Percentiles rank a stretch among this genome's conserved stretches.
Evolutionary conservation across 2,797 vertebrate genomes (phyloP).

Genomic region (Lophotriccus pileatus): DNA sequence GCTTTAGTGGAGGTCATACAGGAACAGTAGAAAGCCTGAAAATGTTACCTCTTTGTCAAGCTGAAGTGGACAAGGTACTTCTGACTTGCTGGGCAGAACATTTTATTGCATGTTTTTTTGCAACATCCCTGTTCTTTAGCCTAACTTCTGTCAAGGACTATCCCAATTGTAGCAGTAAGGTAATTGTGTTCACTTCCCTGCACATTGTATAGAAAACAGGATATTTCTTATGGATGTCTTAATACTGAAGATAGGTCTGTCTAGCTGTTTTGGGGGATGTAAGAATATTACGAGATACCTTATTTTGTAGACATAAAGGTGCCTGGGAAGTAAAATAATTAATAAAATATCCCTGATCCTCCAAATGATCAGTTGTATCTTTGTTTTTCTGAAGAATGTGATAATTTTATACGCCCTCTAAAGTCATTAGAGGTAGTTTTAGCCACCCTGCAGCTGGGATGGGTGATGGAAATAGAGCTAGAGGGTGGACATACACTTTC

Average conservation of each 20-base stretch:
- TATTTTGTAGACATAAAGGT: neutral
- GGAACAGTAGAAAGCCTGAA: slow-evolving; percentile 11
- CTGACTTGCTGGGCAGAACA: neutral
- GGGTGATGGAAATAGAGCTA: neutral
- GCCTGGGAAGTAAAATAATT: neutral
- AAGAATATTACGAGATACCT: neutral
- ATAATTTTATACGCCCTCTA: neutral
- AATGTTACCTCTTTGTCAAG: neutral
- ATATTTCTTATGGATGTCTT: neutral
- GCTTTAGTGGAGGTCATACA: neutral
- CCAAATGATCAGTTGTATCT: neutral
- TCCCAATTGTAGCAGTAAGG: neutral
- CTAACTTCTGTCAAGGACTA: neutral
- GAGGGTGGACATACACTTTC: neutral
- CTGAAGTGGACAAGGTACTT: neutral
- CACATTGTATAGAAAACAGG: neutral
- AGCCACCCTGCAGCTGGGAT: neutral
- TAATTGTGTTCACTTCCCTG: neutral
- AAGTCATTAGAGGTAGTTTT: neutral
- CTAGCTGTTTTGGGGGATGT: neutral
- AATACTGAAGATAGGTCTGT: neutral
- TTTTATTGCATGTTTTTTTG: neutral
- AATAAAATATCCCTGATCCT: neutral
- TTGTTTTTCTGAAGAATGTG: neutral
- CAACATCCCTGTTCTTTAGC: neutral